Base-by-base conservation (phyloP, 2,113 vertebrate genomes). In the Copsychus sechellarum region DNA sequence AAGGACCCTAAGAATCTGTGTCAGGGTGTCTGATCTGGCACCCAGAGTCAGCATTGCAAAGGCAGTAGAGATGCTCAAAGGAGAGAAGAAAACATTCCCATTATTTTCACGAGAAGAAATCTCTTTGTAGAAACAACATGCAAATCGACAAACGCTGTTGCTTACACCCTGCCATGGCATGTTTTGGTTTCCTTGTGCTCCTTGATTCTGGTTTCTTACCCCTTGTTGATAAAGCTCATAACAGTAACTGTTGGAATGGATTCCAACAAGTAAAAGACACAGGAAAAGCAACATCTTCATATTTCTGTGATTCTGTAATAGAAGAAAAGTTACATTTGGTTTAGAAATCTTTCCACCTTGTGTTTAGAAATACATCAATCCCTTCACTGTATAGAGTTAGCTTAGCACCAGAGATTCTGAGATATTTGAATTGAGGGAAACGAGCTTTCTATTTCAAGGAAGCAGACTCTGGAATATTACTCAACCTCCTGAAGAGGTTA, bases 31-130 rank as follows among this genome's bases (percentile, higher is more conserved):
- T 33, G 95, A 97, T 16, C 95, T 97, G 26, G 98, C 98, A 69
- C 98, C 99, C 36, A 98, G 95, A 28, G 98, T 98, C 91, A 99
- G 72, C 73, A 98, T 98, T 38, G 98, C 97, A 88, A 99, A 97
- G 64, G 98, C 98, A 1, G 96, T 85, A 31, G 98, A 98, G 81
- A 99, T 97, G 79, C 98, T 98, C 34, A 92, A 26, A 6, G 99
- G 98, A 67, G 98, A 99, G 96, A 96, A 98, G 96, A 99, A 98
- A 79, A 98, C 29, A 50, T 99, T 99, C 71, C 70, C 14, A 18
- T 14, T 94, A 56, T 86, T 94, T 95, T 94, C 86, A 36, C 0
- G 40, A 88, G 96, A 70, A 58, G 89, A 96, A 78, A 98, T 96
- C 24, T 94, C 95, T 96, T 97, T 98, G 97, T 98, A 99, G 81